Conservation (phyloP, 1,140 invertebrate genomes). For the Eueides isabella region DNA sequence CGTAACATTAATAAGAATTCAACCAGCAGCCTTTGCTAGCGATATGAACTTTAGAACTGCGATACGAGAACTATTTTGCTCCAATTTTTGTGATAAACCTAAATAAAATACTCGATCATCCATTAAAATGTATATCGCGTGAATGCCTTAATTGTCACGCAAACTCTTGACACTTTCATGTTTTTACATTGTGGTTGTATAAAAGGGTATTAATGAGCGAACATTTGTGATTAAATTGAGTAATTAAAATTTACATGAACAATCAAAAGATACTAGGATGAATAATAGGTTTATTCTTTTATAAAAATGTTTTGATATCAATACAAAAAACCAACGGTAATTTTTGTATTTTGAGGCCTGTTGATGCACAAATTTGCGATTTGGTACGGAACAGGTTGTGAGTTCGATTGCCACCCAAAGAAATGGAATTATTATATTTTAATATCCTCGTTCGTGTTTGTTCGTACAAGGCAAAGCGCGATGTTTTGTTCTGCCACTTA, state of each 20-base stretch:
- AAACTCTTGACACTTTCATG: not conserved
- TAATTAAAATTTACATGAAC: not conserved
- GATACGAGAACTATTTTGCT: not conserved
- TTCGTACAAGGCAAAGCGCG: too few relatives aligned
- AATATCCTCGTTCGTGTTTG: too few relatives aligned
- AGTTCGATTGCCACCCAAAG: too few relatives aligned
- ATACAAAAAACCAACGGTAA: too few relatives aligned
- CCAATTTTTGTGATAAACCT: not conserved
- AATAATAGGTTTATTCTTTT: not conserved
- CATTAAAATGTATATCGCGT: not conserved
- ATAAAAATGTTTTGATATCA: not conserved
- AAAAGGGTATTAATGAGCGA: not conserved
- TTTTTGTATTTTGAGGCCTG: too few relatives aligned
- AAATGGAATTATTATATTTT: too few relatives aligned
- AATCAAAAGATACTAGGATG: not conserved
- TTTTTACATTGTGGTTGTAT: not conserved
- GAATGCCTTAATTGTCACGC: not conserved
- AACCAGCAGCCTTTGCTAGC: too few relatives aligned
- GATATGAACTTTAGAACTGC: not conserved
- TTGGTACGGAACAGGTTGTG: too few relatives aligned
- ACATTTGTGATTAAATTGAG: not conserved
- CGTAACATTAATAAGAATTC: too few relatives aligned
- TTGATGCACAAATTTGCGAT: too few relatives aligned
- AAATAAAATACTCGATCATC: not conserved
- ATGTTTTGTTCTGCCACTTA: too few relatives aligned